Conservation (phyloP, 2,113 vertebrate genomes). For the Theristicus caerulescens region DNA sequence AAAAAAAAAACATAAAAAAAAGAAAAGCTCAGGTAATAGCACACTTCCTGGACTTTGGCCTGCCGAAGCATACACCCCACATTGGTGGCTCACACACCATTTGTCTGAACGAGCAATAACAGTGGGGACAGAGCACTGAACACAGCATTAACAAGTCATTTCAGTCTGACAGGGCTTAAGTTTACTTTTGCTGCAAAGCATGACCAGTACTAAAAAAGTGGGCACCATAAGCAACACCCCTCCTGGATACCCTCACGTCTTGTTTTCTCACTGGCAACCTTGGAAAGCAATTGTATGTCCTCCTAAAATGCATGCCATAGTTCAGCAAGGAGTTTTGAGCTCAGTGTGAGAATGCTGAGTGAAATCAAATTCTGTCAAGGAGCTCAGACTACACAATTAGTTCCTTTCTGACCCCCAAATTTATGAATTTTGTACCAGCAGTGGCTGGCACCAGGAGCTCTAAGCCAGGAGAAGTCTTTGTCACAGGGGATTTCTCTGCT, state of each 20-base stretch:
- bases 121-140: not conserved
- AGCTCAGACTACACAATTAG: not conserved
- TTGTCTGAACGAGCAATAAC: not conserved
- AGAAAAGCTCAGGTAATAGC: not conserved
- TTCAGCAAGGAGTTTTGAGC: not conserved
- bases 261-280: not conserved
- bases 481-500: not conserved
- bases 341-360: not conserved
- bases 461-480: not conserved
- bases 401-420: not conserved
- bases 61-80: not conserved
- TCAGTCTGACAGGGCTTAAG: not conserved
- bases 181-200: not conserved
- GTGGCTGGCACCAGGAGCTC: not conserved
- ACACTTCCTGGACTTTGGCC: not conserved
- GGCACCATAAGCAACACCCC: not conserved
- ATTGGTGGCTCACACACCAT: fast-evolving
- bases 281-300: not conserved
- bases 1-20: not conserved
- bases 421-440: not conserved
- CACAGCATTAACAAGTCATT: not conserved
- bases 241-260: not conserved
- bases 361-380: not conserved
- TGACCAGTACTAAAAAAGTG: not conserved
- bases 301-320: not conserved